Evolutionary conservation across 2,888 invertebrate genomes (phyloP), one percentile per base, ranked within the genome.

Genomic region (Drymonia ruficornis): DNA sequence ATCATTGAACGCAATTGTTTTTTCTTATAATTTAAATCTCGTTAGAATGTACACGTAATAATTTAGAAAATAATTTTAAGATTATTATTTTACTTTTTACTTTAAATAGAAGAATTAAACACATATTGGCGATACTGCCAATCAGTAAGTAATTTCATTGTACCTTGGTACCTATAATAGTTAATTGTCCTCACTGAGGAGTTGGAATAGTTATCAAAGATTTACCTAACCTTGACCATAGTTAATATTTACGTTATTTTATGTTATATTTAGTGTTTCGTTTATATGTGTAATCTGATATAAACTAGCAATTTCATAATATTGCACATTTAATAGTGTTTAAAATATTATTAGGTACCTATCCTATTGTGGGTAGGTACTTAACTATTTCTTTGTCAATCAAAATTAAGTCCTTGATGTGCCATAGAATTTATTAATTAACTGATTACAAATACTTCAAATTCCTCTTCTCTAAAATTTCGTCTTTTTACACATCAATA

Each of bases 21-120:
- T 78, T 81, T 77, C 72, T 65, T 71, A 56, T 76, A 71, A 75
- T 70, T 80, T 83, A 78, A 87, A 89, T 89, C 89, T 90, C 88
- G 79, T 83, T 87, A 86, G 83, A 64, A 76, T 65, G 59, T 63
- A 66, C 56, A 55, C 45, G 59, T 65, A 55, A 58, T 52, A 75
- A 73, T 69, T 61, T 68, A 65, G 60, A 57, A 58, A 50, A 46
- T 74, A 63, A 59, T 59, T 52, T 60, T 76, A 74, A 61, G 69
- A 57, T 61, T 62, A 72, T 69, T 76, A 66, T 76, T 74, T 65
- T 52, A 59, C 44, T 58, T 58, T 45, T 31, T 45, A 53, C 31
- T 19, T 43, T 11, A 16, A 42, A 43, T 19, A 15, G 6, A 18
- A 42, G n/a, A 42, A 42, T n/a, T n/a, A n/a, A 38, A n/a, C n/a